Percentiles rank a stretch among this genome's conserved stretches.
These are phyloP conservation scores for Lutjanus argentimaculatus DNA, from an alignment of 2,797 vertebrate genomes.

Conservation along the genomic window DNA sequence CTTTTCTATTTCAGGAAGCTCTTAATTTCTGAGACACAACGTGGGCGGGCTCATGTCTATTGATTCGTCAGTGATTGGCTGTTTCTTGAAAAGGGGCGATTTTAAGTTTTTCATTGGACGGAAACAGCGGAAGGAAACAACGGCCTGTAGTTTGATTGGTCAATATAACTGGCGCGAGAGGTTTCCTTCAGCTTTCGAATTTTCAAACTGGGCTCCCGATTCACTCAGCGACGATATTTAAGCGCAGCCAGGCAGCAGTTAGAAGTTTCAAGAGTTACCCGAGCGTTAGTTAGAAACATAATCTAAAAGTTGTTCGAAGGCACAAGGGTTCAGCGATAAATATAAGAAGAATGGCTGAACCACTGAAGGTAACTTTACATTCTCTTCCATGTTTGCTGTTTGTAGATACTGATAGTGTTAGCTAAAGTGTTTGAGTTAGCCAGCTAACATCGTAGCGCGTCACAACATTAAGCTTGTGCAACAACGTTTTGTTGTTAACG, in stretches of 20 bases:
- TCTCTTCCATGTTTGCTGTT: not conserved
- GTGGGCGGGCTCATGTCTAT: slow-evolving; percentile 17
- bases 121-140: too few relatives aligned
- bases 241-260: not conserved
- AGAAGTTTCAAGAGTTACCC: not conserved
- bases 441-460: not conserved
- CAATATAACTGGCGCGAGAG: slow-evolving; percentile 36
- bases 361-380: slow-evolving; percentile 75
- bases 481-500: too few relatives aligned
- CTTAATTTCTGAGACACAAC: slow-evolving; percentile 21
- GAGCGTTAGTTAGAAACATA: not conserved
- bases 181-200: slow-evolving; percentile 28
- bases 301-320: not conserved
- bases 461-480: too few relatives aligned
- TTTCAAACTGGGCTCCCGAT: slow-evolving; percentile 5
- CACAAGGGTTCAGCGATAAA: not conserved
- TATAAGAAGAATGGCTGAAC: slow-evolving; percentile 72
- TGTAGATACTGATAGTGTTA: not conserved
- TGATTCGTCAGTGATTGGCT: slow-evolving; percentile 35
- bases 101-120: slow-evolving; percentile 28
- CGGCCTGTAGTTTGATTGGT: slow-evolving; percentile 58
- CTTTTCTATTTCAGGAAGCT: not conserved
- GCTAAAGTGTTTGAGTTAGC: not conserved
- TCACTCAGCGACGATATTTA: rapidly evolving
- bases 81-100: rapidly evolving